Conservation (phyloP, 2,113 vertebrate species). For the Mesembrinibis cayennensis region DNA sequence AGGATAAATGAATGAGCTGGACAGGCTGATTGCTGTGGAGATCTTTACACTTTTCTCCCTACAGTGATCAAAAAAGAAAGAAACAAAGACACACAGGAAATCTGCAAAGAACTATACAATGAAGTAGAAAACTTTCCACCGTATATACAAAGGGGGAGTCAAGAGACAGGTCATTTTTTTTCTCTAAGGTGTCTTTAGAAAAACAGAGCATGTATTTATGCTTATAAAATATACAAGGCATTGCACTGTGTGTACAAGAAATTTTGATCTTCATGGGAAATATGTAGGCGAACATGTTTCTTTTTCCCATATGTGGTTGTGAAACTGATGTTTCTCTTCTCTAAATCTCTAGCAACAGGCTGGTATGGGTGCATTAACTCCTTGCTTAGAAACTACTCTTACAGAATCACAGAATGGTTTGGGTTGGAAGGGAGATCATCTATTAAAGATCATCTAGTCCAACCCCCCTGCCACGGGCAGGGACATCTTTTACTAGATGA, state of each 20-base stretch:
- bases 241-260: rapidly evolving
- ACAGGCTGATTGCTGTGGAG: background rate
- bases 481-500: background rate
- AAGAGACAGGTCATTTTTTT: background rate
- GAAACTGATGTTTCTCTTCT: background rate
- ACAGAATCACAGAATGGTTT: background rate
- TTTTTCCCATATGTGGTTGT: background rate
- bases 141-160: background rate
- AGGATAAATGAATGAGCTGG: background rate
- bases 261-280: background rate
- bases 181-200: background rate
- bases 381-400: background rate
- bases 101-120: background rate
- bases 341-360: background rate
- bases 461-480: background rate
- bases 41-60: background rate
- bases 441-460: background rate
- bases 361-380: background rate
- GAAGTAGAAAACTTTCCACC: background rate
- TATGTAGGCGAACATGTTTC: background rate
- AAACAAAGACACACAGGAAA: background rate
- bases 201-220: background rate
- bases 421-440: background rate
- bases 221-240: background rate
- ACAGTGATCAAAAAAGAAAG: background rate